These are phyloP conservation scores for Leptinotarsa peninsularis DNA, from an alignment of 2,888 invertebrate species.

Conservation along the genomic window DNA sequence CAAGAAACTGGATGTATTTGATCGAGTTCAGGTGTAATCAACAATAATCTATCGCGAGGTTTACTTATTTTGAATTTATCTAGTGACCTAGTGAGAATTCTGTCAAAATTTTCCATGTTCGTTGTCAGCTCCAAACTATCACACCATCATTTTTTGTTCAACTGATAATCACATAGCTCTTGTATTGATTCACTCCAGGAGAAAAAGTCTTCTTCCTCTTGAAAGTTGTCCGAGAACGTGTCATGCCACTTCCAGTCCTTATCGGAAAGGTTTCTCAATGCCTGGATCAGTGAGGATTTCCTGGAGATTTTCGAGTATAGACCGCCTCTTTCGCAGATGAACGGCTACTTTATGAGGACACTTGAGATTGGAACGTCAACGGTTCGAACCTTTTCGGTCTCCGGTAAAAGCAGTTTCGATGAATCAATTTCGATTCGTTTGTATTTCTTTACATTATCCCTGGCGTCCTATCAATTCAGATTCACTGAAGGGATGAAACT, in stretches of 20 bases:
- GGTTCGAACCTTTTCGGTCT: not conserved
- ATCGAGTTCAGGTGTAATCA: too few relatives aligned
- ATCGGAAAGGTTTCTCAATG: not conserved
- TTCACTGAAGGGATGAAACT: not conserved
- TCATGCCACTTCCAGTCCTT: not conserved
- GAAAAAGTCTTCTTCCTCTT: not conserved
- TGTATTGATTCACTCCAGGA: too few relatives aligned
- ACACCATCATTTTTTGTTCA: too few relatives aligned
- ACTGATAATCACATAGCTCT: too few relatives aligned
- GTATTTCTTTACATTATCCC: not conserved
- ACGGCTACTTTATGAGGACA: not conserved
- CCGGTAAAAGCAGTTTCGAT: not conserved
- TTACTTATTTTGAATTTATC: too few relatives aligned
- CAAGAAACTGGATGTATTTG: too few relatives aligned
- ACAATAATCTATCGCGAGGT: too few relatives aligned
- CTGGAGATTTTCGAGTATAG: not conserved
- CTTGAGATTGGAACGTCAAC: conserved; percentile 7
- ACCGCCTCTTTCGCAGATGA: not conserved
- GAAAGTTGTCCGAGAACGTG: not conserved
- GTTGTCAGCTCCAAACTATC: too few relatives aligned
- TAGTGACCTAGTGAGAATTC: too few relatives aligned
- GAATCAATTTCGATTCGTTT: conserved; percentile 9
- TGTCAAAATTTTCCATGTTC: too few relatives aligned
- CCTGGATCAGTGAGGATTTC: conserved; percentile 1
- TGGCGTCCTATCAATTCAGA: not conserved